Conservation (phyloP, 2,888 invertebrate genomes). For the Lamproptera curius region DNA sequence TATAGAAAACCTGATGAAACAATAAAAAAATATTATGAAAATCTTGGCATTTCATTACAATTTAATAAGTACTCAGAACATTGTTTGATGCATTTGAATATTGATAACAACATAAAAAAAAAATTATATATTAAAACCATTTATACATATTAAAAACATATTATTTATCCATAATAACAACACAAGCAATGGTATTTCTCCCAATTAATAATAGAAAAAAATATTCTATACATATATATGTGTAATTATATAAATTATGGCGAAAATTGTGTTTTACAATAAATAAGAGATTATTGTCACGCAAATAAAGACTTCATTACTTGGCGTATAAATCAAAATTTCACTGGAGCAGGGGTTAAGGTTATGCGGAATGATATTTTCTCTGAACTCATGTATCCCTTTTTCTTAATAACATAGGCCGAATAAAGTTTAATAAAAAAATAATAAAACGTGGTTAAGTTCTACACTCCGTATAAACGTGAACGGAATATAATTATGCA, state of each 20-base stretch:
- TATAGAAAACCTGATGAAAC: slow-evolving; percentile 50
- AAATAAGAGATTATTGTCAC: slow-evolving; percentile 5
- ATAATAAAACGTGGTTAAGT: slow-evolving; percentile 22
- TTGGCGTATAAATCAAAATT: background rate
- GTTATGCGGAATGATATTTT: slow-evolving; percentile 10
- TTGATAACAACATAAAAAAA: slow-evolving; percentile 44
- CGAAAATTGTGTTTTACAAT: no score
- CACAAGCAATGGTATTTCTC: slow-evolving; percentile 30
- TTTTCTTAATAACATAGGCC: slow-evolving; percentile 15
- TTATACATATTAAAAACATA: slow-evolving; percentile 26
- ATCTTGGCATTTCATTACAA: slow-evolving; percentile 52
- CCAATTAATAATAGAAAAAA: slow-evolving; percentile 27
- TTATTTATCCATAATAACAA: slow-evolving; percentile 26
- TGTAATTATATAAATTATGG: slow-evolving; percentile 27
- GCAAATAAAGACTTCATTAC: background rate
- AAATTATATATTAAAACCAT: slow-evolving; percentile 38
- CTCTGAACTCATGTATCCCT: background rate
- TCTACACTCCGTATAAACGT: slow-evolving; percentile 21
- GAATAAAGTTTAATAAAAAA: slow-evolving; percentile 6
- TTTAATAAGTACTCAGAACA: slow-evolving; percentile 69
- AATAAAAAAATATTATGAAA: slow-evolving; percentile 63
- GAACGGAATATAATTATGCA: slow-evolving; percentile 25
- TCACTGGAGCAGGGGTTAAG: background rate
- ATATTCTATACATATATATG: no score
- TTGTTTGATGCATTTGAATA: slow-evolving; percentile 44